These are phyloP conservation scores for Linnaemya vulpina DNA, from an alignment of 2,888 invertebrate species.

Conservation along the genomic window DNA sequence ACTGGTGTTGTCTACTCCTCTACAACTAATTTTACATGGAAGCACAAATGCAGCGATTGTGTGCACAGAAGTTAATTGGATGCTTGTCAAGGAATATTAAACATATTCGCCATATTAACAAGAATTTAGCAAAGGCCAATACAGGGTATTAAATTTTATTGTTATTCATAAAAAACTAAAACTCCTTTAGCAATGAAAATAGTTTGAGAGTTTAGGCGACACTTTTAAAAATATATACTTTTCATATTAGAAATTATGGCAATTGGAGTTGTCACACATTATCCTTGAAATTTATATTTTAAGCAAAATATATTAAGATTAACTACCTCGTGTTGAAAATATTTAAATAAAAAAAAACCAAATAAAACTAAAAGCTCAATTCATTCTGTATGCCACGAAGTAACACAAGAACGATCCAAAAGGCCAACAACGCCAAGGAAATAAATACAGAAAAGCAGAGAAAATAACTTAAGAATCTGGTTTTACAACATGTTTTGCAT, in stretches of 20 bases:
- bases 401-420: constrained; percentile 8
- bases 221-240: neutral
- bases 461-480: constrained; percentile 63
- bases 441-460: constrained; percentile 1
- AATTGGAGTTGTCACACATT: neutral
- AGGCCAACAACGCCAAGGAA: constrained; percentile 13
- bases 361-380: constrained; percentile 25
- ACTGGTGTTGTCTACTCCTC: constrained; percentile 39
- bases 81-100: constrained; percentile 55
- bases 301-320: neutral
- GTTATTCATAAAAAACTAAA: too few relatives aligned
- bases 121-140: too few relatives aligned
- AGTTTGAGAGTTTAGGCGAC: neutral
- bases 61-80: constrained; percentile 46
- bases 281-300: neutral
- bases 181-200: neutral
- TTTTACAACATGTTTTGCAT: constrained; percentile 72
- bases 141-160: too few relatives aligned
- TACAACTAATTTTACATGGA: constrained; percentile 5
- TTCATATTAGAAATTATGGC: neutral
- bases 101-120: neutral
- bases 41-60: constrained; percentile 31
- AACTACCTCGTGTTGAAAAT: constrained; percentile 4
- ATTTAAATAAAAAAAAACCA: constrained; percentile 32
- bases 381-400: constrained; percentile 11